A percentile compares a stretch with the other conserved stretches of the same genome.
phyloP scores from a whole-genome alignment of 2,888 invertebrate species.

The Silvanus unidentatus region DNA sequence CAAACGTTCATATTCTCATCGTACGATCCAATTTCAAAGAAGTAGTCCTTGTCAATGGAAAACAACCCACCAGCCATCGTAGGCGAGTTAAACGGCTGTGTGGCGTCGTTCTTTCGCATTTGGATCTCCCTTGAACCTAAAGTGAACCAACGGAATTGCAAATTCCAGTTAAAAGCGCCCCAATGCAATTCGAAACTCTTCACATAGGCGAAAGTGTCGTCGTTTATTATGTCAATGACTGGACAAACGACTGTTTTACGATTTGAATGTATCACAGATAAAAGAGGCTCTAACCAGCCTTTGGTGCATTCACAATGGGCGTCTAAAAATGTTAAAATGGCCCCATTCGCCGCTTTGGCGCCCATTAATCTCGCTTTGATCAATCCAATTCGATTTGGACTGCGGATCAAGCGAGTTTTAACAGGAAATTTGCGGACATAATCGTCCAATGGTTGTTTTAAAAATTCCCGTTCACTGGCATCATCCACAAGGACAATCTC shows the following conservation, averaged over 20 bases:
- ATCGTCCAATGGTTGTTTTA: conserved; percentile 59
- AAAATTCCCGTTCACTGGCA: conserved; percentile 72
- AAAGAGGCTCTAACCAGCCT: conserved; percentile 59
- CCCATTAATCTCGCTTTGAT: conserved; percentile 79
- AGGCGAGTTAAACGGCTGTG: conserved; percentile 71
- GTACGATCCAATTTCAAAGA: conserved; percentile 73
- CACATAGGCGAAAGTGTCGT: conserved; percentile 92
- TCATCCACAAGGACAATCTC: conserved; percentile 89
- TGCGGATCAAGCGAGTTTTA: conserved; percentile 59
- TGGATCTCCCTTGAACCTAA: conserved; percentile 61
- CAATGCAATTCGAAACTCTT: conserved; percentile 94
- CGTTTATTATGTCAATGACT: conserved; percentile 90
- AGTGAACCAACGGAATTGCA: conserved; percentile 82
- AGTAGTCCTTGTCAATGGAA: conserved; percentile 77
- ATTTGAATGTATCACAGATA: conserved; percentile 54
- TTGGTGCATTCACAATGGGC: conserved; percentile 88
- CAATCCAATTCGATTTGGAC: conserved; percentile 64
- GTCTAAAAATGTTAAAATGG: conserved; percentile 83
- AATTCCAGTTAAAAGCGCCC: conserved; percentile 97
- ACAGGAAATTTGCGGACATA: conserved; percentile 60
- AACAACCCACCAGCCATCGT: conserved; percentile 96
- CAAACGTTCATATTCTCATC: conserved; percentile 78
- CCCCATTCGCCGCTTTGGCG: conserved; percentile 63
- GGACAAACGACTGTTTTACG: conserved; percentile 68
- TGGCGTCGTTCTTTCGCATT: conserved; percentile 57